Evolutionary conservation across 2,113 vertebrate genomes (phyloP).

Genomic region (Orthonyx spaldingii): DNA sequence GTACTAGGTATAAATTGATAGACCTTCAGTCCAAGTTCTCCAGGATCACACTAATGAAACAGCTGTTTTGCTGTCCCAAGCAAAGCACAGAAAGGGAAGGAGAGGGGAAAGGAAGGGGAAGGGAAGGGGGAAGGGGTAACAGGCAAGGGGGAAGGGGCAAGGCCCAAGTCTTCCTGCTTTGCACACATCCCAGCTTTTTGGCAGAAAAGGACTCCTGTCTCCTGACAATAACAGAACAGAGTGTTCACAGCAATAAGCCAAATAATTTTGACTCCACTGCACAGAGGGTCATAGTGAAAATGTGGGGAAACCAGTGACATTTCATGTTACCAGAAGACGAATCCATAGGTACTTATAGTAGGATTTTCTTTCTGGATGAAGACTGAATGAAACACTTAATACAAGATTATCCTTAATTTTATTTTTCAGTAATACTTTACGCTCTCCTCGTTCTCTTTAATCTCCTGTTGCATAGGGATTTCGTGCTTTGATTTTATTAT

Average conservation of each 20-base stretch:
- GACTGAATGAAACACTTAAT: neutral
- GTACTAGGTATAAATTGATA: neutral
- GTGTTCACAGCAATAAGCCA: neutral
- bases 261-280: neutral
- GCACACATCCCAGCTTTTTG: neutral
- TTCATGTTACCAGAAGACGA: neutral
- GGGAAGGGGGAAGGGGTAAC: neutral
- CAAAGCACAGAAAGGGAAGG: neutral
- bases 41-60: neutral
- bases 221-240: neutral
- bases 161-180: neutral
- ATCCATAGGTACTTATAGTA: neutral
- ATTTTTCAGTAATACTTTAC: neutral
- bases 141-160: neutral
- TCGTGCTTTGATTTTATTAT: neutral
- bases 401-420: neutral
- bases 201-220: neutral
- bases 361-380: neutral
- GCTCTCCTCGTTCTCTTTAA: neutral
- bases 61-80: neutral
- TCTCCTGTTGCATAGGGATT: neutral
- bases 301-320: neutral
- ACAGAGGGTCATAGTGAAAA: neutral
- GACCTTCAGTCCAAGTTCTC: neutral
- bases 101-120: neutral